These are phyloP conservation scores for Andrena fulva DNA, from an alignment of 2,888 invertebrate genomes.

Conservation along the genomic window DNA sequence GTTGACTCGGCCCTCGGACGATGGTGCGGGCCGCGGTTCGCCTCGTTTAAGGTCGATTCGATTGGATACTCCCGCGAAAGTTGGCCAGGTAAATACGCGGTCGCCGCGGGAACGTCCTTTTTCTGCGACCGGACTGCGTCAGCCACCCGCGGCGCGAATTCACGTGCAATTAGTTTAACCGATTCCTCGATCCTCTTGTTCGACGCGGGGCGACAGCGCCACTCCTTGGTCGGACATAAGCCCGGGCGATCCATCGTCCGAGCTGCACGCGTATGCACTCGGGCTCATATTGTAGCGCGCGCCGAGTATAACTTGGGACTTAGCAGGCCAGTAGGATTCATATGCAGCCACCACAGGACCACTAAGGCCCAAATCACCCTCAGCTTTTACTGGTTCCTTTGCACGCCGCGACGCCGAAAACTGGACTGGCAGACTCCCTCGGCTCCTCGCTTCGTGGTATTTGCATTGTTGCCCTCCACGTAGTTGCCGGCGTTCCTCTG, in stretches of 20 bases:
- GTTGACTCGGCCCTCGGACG: not conserved
- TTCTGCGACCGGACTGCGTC: not conserved
- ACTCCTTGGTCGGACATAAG: not conserved
- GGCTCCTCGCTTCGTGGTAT: constrained; percentile 18
- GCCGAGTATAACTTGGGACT: constrained; percentile 90
- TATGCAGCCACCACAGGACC: constrained; percentile 88
- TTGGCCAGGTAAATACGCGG: not conserved
- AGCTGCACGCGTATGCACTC: constrained; percentile 2
- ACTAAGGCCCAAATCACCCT: constrained; percentile 89
- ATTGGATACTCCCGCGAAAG: too few species aligned
- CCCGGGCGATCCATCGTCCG: constrained; percentile 30
- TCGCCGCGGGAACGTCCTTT: constrained; percentile 1
- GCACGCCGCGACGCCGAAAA: constrained; percentile 31
- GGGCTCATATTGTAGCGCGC: constrained; percentile 45
- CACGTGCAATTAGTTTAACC: constrained; percentile 66
- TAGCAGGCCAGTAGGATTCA: constrained; percentile 93
- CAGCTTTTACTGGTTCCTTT: constrained; percentile 33
- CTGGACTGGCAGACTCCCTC: constrained; percentile 35
- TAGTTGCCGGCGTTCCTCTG: constrained; percentile 23
- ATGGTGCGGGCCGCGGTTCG: not conserved
- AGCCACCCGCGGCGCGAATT: constrained; percentile 48
- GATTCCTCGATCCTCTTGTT: constrained; percentile 45
- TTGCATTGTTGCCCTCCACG: constrained; percentile 46
- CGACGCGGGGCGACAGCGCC: constrained; percentile 33
- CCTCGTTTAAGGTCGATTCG: not conserved